phyloP scores from a whole-genome alignment of 2,797 vertebrate species.

The Leucoraja ocellata region DNA sequence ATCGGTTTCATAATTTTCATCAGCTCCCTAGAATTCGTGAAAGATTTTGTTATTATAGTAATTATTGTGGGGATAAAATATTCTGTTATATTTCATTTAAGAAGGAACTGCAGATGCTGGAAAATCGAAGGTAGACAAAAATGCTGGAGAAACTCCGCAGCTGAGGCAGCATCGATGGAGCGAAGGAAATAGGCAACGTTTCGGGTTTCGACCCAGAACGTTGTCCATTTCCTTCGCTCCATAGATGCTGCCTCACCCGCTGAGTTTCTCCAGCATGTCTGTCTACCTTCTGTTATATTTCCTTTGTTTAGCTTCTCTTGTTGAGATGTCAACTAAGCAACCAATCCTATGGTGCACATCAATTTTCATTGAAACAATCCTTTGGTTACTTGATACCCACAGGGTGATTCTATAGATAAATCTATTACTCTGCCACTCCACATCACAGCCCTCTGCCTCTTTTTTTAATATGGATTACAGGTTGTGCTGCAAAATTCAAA shows the following conservation, averaged over 20 bases:
- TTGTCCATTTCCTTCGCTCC: too few relatives aligned
- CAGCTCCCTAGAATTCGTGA: constrained; percentile 68
- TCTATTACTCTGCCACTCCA: background rate
- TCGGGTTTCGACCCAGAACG: too few relatives aligned
- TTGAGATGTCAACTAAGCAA: background rate
- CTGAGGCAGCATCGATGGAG: too few relatives aligned
- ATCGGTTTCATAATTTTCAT: constrained; percentile 82
- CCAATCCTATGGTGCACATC: background rate
- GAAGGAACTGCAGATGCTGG: too few relatives aligned
- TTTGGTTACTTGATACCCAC: background rate
- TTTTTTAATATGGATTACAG: background rate
- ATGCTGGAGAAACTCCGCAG: too few relatives aligned
- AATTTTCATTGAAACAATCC: background rate
- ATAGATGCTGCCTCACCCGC: too few relatives aligned
- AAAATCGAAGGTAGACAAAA: too few relatives aligned
- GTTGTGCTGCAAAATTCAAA: background rate
- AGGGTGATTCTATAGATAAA: background rate
- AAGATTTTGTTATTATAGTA: background rate
- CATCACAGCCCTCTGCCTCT: background rate
- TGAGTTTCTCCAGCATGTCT: too few relatives aligned
- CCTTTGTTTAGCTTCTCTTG: background rate
- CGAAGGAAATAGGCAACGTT: too few relatives aligned
- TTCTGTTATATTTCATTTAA: background rate
- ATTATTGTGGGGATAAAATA: background rate
- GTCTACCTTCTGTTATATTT: background rate